These are phyloP conservation scores for Tinea pellionella DNA, from an alignment of 2,888 invertebrate species.

Conservation along the genomic window DNA sequence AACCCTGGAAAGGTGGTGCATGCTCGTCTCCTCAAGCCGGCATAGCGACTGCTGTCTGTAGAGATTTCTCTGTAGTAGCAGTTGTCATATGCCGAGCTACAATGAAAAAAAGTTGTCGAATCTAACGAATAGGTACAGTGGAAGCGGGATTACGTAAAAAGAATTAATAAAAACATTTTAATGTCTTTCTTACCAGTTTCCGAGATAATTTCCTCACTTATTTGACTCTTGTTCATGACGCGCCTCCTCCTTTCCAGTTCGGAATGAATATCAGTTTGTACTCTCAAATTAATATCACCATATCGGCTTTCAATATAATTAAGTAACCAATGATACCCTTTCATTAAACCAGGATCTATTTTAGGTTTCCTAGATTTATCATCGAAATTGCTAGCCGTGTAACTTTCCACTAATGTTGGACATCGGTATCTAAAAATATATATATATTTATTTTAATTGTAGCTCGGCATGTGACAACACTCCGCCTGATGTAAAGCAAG, in stretches of 20 bases:
- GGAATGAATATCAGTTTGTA: constrained; percentile 69
- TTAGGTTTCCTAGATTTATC: constrained; percentile 53
- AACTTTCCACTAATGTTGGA: constrained; percentile 84
- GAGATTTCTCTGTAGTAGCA: too few species aligned
- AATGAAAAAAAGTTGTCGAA: too few species aligned
- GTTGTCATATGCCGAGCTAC: too few species aligned
- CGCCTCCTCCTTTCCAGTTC: constrained; percentile 61
- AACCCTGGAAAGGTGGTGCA: too few species aligned
- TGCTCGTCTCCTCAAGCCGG: too few species aligned
- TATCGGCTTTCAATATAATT: constrained; percentile 76
- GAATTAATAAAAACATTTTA: too few species aligned
- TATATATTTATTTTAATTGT: background rate
- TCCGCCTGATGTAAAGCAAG: too few species aligned
- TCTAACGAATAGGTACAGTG: too few species aligned
- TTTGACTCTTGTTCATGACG: constrained; percentile 30
- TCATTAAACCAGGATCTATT: constrained; percentile 74
- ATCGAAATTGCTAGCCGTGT: constrained; percentile 60
- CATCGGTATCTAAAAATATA: constrained; percentile 69
- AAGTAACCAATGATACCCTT: constrained; percentile 79
- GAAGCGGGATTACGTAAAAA: too few species aligned
- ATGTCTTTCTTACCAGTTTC: background rate
- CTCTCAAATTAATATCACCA: constrained; percentile 72
- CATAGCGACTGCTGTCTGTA: too few species aligned
- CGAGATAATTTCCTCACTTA: background rate
- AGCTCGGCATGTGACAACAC: too few species aligned